These are phyloP conservation scores for Cerastis leucographa DNA, from an alignment of 2,888 invertebrate species.

Conservation along the genomic window DNA sequence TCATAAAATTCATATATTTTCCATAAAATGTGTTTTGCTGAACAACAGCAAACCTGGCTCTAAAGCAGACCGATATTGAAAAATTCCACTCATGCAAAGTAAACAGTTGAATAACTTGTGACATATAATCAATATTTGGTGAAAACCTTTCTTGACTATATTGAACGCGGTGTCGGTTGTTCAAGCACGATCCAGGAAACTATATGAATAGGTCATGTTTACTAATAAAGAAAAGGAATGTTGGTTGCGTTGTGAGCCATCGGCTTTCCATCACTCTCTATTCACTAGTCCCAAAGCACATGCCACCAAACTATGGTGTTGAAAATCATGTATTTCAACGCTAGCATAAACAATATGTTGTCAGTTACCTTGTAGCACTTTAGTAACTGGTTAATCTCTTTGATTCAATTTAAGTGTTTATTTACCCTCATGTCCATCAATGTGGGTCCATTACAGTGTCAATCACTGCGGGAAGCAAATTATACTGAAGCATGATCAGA, in stretches of 20 bases:
- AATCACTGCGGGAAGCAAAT: conserved; percentile 24
- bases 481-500: conserved; percentile 1
- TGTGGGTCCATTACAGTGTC: conserved; percentile 22
- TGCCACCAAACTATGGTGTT: conserved; percentile 17
- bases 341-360: conserved; percentile 24
- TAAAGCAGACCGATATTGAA: conserved; percentile 59
- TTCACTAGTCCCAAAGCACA: conserved; percentile 19
- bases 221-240: conserved; percentile 26
- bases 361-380: conserved; percentile 25
- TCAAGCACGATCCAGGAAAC: neutral
- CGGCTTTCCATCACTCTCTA: conserved; percentile 9
- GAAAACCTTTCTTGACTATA: conserved; percentile 25
- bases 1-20: conserved; percentile 49
- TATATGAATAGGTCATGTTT: conserved; percentile 34
- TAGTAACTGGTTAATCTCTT: conserved; percentile 33
- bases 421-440: conserved; percentile 23
- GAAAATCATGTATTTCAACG: conserved; percentile 23
- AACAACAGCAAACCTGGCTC: conserved; percentile 37
- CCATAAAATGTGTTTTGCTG: conserved; percentile 40
- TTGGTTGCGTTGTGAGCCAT: neutral
- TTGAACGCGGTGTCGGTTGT: neutral
- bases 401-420: conserved; percentile 41
- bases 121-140: conserved; percentile 48
- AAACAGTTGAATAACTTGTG: conserved; percentile 55
- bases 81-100: conserved; percentile 58